Percentiles rank a stretch among this genome's conserved stretches.
Evolutionary conservation across 2,888 invertebrate species (phyloP).

Genomic region (Leptura quadrifasciata): DNA sequence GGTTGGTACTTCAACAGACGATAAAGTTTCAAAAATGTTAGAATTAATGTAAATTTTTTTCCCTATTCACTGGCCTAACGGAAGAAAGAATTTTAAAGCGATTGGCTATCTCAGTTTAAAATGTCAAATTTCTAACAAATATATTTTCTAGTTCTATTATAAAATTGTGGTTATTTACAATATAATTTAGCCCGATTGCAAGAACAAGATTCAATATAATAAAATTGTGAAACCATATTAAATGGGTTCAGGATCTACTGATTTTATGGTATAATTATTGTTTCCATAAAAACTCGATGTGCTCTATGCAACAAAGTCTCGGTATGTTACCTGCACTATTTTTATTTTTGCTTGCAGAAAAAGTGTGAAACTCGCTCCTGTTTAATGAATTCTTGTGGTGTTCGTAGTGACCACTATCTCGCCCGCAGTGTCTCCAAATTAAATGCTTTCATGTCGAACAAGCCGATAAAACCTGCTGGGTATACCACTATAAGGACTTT

Average conservation of each 20-base stretch:
- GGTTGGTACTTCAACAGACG: no score
- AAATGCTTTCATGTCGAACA: slow-evolving; percentile 65
- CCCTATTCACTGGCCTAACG: no score
- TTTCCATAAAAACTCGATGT: neutral
- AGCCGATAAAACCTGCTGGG: slow-evolving; percentile 57
- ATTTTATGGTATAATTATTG: neutral
- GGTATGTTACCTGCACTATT: neutral
- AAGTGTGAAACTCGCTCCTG: slow-evolving; percentile 10
- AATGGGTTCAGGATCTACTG: neutral
- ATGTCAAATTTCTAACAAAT: no score
- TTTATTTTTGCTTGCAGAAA: neutral
- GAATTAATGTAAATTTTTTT: no score
- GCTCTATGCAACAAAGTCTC: neutral
- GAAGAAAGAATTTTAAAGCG: no score
- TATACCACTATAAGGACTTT: slow-evolving; percentile 46
- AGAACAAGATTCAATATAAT: no score
- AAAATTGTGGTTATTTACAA: no score
- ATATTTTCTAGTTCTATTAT: no score
- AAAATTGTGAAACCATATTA: no score
- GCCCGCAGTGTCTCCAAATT: slow-evolving; percentile 64
- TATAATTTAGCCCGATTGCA: no score
- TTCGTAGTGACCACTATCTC: slow-evolving; percentile 51
- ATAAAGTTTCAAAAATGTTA: no score
- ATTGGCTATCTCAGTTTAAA: no score
- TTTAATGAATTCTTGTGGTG: slow-evolving; percentile 45